Evolutionary conservation across 2,113 vertebrate genomes (phyloP).

Genomic region (Petrocephalus zakoni): DNA sequence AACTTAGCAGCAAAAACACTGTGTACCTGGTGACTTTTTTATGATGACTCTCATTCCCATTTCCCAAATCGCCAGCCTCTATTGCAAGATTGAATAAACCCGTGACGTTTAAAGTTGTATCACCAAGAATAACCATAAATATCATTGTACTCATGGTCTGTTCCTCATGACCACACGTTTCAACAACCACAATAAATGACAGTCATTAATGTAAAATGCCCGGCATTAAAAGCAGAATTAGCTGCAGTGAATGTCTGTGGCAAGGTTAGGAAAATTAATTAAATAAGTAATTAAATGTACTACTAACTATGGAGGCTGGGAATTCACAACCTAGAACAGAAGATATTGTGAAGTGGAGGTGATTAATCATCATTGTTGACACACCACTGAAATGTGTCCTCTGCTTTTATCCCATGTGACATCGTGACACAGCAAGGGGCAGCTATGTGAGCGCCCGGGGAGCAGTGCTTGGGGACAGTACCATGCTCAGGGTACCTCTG

Average conservation of each 20-base stretch:
- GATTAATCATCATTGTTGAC: no score
- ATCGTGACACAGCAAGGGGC: no score
- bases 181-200: background rate
- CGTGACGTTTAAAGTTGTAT: background rate
- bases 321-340: background rate
- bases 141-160: background rate
- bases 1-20: background rate
- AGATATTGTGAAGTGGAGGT: no score
- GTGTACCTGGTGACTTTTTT: slow-evolving; percentile 4
- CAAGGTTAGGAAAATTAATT: slow-evolving; percentile 4
- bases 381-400: no score
- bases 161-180: background rate
- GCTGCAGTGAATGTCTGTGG: background rate
- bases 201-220: background rate
- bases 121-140: background rate
- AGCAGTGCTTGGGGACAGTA: no score
- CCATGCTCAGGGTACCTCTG: no score
- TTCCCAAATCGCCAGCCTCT: background rate
- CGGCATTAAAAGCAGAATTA: background rate
- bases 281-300: background rate
- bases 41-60: background rate
- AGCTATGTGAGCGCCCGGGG: no score
- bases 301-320: background rate
- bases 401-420: no score
- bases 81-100: background rate